Evolutionary conservation across 1,140 invertebrate species (phyloP), one percentile per base, ranked within the genome.

Genomic region (Anagrus nilaparvatae): DNA sequence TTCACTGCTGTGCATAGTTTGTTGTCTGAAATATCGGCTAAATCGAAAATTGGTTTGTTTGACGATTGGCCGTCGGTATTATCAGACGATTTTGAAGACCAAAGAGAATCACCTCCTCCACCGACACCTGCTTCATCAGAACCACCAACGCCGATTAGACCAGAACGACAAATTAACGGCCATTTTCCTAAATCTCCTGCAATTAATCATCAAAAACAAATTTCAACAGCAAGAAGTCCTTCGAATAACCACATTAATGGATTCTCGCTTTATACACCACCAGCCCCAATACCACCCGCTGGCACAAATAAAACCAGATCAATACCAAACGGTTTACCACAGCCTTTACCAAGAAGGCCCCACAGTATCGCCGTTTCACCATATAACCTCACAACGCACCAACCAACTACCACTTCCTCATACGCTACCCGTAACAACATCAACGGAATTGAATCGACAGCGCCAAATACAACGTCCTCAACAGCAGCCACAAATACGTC

Each of bases 201-300:
- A 46, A 55, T 58, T 52, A 49, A 49, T 38, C n/a, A n/a, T n/a
- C n/a, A n/a, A n/a, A n/a, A n/a, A n/a, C 58, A 62, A 43, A 24
- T 61, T 37, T 44, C 60, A 46, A n/a, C n/a, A n/a, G 44, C 56
- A 43, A 58, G 53, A 44, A 58, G 48, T 56, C 62, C 52, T 54
- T 70, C 43, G 55, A 56, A 63, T 58, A 71, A 73, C 59, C n/a
- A n/a, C n/a, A n/a, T n/a, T n/a, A 69, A 65, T 55, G 67, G 65
- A 46, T 76, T 75, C 60, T 65, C 69, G 27, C 60, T 71, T 24
- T 75, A 75, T 55, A 73, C 67, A 14, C 74, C 73, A 44, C 72
- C 74, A 46, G 65, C 68, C 13, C 70, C 71, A 40, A 68, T 69
- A 46, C 55, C 63, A 38, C 61, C 69, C 52, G 59, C 67, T 31